Conservation (phyloP, 2,797 vertebrate species). For the Pitangus sulphuratus region DNA sequence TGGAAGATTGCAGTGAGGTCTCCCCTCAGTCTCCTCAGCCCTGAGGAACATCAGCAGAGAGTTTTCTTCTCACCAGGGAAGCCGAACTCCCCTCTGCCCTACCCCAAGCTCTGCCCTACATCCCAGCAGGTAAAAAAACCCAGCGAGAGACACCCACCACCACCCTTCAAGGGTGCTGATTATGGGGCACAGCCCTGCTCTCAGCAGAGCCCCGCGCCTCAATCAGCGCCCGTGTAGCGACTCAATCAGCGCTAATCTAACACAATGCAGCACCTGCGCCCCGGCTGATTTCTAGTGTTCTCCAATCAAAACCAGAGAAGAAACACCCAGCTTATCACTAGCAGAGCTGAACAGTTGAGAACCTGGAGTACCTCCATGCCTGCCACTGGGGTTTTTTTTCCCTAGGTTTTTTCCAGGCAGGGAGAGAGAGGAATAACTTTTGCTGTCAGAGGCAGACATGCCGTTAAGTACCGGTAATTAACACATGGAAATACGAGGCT, state of each 20-base stretch:
- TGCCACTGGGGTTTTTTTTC: neutral
- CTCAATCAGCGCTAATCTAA: conserved; percentile 79
- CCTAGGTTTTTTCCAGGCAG: neutral
- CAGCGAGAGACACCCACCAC: neutral
- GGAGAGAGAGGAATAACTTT: neutral
- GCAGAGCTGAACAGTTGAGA: conserved; percentile 61
- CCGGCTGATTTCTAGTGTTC: conserved; percentile 78
- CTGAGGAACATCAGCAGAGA: fast-evolving
- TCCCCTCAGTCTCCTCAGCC: neutral
- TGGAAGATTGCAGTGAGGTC: neutral
- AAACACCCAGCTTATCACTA: conserved; percentile 25
- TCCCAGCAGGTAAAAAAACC: neutral
- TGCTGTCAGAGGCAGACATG: neutral
- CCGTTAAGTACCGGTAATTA: conserved; percentile 39
- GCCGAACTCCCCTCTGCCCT: neutral
- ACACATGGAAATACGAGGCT: neutral
- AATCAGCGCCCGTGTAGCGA: conserved; percentile 72
- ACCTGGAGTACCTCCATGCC: neutral
- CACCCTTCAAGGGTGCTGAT: conserved; percentile 31
- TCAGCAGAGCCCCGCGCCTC: conserved; percentile 57
- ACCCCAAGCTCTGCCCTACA: neutral
- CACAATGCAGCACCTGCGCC: conserved; percentile 77
- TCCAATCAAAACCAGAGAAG: conserved; percentile 77
- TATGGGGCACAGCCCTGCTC: conserved; percentile 16
- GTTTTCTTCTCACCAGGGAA: neutral